Evolutionary conservation across 2,888 invertebrate genomes (phyloP).

Genomic region (Syrista parreyssii): DNA sequence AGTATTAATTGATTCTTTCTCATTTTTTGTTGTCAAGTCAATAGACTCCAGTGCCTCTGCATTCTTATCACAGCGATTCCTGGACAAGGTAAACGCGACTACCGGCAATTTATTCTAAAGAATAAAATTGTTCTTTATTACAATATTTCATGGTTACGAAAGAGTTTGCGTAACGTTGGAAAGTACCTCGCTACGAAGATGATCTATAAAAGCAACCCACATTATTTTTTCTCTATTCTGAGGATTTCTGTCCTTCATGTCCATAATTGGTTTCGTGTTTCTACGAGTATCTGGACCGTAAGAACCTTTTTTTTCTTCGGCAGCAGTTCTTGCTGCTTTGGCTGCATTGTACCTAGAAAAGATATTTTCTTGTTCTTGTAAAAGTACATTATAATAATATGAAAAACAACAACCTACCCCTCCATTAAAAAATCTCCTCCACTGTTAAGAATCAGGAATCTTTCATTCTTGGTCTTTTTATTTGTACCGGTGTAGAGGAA

Average conservation of each 20-base stretch:
- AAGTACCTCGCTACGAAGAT: constrained; percentile 76
- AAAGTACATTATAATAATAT: not conserved
- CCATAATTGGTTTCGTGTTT: constrained; percentile 37
- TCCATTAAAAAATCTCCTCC: constrained; percentile 77
- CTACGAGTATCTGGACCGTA: constrained; percentile 18
- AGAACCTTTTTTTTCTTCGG: not conserved
- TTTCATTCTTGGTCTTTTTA: constrained; percentile 80
- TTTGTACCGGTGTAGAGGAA: constrained; percentile 87
- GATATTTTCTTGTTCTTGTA: not conserved
- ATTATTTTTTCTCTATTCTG: constrained; percentile 83
- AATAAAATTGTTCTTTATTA: constrained; percentile 4
- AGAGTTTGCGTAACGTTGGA: not conserved
- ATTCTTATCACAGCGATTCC: constrained; percentile 82
- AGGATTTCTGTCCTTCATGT: constrained; percentile 27
- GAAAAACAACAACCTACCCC: constrained; percentile 69
- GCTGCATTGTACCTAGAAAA: not conserved
- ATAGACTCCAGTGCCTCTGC: constrained; percentile 68
- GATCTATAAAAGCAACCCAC: constrained; percentile 86
- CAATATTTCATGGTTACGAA: not conserved
- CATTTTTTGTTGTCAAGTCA: constrained; percentile 85
- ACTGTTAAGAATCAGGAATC: constrained; percentile 83
- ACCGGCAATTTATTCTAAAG: constrained; percentile 83
- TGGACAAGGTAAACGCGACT: constrained; percentile 93
- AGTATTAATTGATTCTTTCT: constrained; percentile 84
- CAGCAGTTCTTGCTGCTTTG: not conserved